phyloP scores from a whole-genome alignment of 2,113 vertebrate species.

The Pithys albifrons region DNA sequence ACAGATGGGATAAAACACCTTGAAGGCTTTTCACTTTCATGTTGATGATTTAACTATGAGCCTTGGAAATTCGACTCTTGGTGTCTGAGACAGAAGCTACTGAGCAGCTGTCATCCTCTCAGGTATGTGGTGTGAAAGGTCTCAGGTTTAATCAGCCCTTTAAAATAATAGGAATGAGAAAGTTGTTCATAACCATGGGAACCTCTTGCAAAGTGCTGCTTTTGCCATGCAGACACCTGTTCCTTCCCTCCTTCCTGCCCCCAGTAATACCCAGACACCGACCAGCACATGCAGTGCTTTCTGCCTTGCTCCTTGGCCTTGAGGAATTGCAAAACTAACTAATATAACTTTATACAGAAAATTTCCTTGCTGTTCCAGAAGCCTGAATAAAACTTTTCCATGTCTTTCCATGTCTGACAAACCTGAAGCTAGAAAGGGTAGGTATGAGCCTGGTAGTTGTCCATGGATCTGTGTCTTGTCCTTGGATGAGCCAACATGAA shows the following conservation, averaged over 20 bases:
- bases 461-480: not conserved
- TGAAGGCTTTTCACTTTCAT: slow-evolving; percentile 29
- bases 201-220: not conserved
- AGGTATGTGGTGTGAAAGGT: slow-evolving; percentile 45
- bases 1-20: not conserved
- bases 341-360: not conserved
- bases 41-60: not conserved
- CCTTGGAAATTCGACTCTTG: slow-evolving; percentile 25
- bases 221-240: not conserved
- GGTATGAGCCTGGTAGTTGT: not conserved
- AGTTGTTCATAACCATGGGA: not conserved
- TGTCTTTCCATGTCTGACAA: accelerated
- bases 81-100: slow-evolving; percentile 38
- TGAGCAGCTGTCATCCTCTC: slow-evolving; percentile 36
- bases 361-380: not conserved
- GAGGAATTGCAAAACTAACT: not conserved
- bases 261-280: not conserved
- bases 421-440: not conserved
- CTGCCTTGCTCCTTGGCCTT: not conserved
- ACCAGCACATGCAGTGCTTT: accelerated
- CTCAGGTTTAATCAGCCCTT: not conserved
- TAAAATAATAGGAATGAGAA: not conserved
- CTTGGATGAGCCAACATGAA: not conserved
- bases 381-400: not conserved
- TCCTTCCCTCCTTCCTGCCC: not conserved